These are phyloP conservation scores for Chunga burmeisteri DNA, from an alignment of 2,113 vertebrate species.

Conservation along the genomic window DNA sequence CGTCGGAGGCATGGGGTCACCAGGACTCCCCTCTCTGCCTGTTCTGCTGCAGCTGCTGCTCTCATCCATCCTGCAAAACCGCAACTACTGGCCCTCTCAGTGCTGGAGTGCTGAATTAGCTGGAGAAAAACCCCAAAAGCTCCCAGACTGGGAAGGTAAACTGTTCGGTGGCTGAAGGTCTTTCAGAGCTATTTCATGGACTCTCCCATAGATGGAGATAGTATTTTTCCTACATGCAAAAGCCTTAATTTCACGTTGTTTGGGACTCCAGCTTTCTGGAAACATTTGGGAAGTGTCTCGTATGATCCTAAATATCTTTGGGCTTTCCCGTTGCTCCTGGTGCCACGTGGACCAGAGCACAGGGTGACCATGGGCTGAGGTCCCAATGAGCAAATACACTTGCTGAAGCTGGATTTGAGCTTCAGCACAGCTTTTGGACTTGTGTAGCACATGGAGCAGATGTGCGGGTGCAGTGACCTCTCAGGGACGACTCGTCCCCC, in stretches of 20 bases:
- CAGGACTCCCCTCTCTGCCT: background rate
- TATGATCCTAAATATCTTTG: background rate
- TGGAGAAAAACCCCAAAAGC: background rate
- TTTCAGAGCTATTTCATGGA: slow-evolving; percentile 6
- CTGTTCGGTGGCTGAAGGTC: background rate
- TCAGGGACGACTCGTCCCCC: background rate
- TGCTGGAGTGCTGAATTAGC: background rate
- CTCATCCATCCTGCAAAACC: background rate
- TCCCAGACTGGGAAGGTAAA: background rate
- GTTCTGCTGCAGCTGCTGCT: background rate
- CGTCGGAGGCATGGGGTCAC: accelerated
- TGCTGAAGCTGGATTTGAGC: background rate
- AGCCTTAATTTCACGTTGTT: background rate
- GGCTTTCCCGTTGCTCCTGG: background rate
- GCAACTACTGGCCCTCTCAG: background rate
- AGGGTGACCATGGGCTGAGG: background rate
- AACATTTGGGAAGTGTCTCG: background rate
- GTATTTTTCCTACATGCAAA: background rate
- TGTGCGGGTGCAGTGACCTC: background rate
- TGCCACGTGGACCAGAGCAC: background rate
- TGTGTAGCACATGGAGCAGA: accelerated
- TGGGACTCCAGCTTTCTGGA: background rate
- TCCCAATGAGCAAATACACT: background rate
- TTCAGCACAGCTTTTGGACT: background rate
- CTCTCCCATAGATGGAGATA: slow-evolving; percentile 28